Evolutionary conservation across 2,113 vertebrate genomes (phyloP).

Genomic region (Mus spicilegus): DNA sequence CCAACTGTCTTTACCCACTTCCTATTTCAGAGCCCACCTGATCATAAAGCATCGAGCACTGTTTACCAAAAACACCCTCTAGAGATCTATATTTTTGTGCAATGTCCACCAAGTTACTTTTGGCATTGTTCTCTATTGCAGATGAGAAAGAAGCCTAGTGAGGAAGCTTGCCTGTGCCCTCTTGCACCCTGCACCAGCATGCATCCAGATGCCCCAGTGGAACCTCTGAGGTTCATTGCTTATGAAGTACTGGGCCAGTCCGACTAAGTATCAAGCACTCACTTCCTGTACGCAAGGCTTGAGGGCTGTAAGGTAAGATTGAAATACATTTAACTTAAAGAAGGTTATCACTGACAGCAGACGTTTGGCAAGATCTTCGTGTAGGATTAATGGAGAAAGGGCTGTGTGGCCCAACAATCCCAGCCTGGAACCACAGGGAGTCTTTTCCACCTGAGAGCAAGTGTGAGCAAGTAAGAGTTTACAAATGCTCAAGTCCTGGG

Average conservation of each 20-base stretch:
- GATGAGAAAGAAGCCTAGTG: not conserved
- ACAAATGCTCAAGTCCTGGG: not conserved
- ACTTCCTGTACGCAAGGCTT: not conserved
- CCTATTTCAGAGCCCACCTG: not conserved
- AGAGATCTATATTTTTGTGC: constrained; percentile 2
- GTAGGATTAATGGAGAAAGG: not conserved
- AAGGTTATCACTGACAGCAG: not conserved
- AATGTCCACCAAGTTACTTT: not conserved
- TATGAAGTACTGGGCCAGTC: not conserved
- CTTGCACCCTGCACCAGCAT: not conserved
- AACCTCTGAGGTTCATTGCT: not conserved
- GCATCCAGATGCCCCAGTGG: not conserved
- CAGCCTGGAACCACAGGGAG: not conserved
- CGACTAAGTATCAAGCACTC: not conserved
- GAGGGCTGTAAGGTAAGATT: not conserved
- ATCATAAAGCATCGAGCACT: not conserved
- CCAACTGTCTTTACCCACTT: not conserved
- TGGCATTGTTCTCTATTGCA: not conserved
- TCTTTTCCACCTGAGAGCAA: not conserved
- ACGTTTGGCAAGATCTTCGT: not conserved
- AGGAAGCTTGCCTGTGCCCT: not conserved
- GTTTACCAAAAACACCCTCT: not conserved
- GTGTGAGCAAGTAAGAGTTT: not conserved
- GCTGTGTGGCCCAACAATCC: too few relatives aligned
- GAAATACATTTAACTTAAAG: constrained; percentile 18